A percentile compares a stretch with the other conserved stretches of the same genome.
Conservation (phyloP, 2,888 invertebrate genomes). For the Ophioninae sp. region DNA sequence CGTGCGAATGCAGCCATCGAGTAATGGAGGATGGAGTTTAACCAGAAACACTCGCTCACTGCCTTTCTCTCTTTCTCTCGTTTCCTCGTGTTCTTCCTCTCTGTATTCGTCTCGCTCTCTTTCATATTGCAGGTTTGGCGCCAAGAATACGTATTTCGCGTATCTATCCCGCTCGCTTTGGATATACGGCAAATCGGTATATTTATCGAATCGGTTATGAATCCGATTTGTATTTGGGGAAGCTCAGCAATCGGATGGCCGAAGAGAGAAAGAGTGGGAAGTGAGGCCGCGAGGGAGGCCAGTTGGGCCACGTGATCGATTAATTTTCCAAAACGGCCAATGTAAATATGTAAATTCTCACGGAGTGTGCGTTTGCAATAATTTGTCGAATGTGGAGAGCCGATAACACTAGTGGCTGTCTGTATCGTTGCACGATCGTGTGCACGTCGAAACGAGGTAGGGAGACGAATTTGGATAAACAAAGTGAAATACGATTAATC, state of each 20-base stretch:
- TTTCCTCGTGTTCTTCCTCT: background rate
- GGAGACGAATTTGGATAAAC: slow-evolving; percentile 24
- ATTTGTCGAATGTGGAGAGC: slow-evolving; percentile 37
- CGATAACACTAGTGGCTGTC: slow-evolving; percentile 26
- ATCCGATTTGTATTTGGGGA: slow-evolving; percentile 57
- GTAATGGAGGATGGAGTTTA: slow-evolving; percentile 47
- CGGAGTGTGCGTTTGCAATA: slow-evolving; percentile 16
- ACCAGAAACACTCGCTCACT: slow-evolving; percentile 20
- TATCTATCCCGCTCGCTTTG: background rate
- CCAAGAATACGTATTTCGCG: slow-evolving; percentile 47
- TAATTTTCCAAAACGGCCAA: slow-evolving; percentile 52
- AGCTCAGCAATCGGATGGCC: slow-evolving; percentile 15
- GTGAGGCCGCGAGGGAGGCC: background rate
- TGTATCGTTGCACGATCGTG: background rate
- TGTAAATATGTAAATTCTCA: slow-evolving; percentile 54
- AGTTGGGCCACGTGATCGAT: slow-evolving; percentile 34
- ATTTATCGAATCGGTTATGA: slow-evolving; percentile 60
- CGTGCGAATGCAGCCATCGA: slow-evolving; percentile 44
- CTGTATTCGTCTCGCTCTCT: background rate
- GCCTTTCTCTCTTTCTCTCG: background rate
- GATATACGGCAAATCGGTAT: slow-evolving; percentile 33
- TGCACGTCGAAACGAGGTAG: background rate
- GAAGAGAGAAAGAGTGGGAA: slow-evolving; percentile 10
- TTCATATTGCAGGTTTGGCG: slow-evolving; percentile 50
- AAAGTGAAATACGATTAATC: slow-evolving; percentile 51